Evolutionary conservation across 2,113 vertebrate genomes (phyloP), one percentile per base, ranked within the genome.

Genomic region (Hippocampus barbouri): DNA sequence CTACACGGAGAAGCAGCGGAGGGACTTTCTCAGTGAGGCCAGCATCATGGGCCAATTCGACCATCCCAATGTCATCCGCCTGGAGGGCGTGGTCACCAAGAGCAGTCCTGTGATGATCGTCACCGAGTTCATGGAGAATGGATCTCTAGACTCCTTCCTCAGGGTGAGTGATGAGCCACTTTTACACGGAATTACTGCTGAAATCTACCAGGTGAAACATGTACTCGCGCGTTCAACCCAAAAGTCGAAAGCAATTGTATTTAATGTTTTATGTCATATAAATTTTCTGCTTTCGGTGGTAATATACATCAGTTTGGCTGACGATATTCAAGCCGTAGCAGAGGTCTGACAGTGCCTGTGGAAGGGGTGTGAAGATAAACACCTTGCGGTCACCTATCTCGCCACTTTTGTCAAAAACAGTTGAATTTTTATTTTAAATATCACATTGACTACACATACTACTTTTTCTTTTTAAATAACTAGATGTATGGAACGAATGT

Each of bases 11-110:
- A 99, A 98, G 87, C 97, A 99, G 78, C 90, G 97, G 60, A 81
- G 97, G 66, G 97, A 99, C 85, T 99, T 99, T 87, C 90, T 99
- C 79, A 97, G 96, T 0, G 97, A 99, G 83, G 97, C 97, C 70
- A 98, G 96, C 92, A 99, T 99, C 91, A 99, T 99, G 97, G 97
- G 93, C 6, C 97, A 99, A 89, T 99, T 99, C 0, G 97, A 99
- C 85, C 97, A 99, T 74, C 97, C 97, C 68, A 99, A 99, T 0
- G 94, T 99, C 88, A 99, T 99, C 85, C 97, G 95, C 80, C 88
- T 99, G 87, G 97, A 98, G 72, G 97, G 97, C 0, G 97, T 99
- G 51, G 97, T 98, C 86, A 99, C 97, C 87, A 98, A 98, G 89
- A 99, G 96, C 87, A 94, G 94, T 0, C 97, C 97, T 0, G 96